Percentiles rank a stretch among this genome's conserved stretches.
Evolutionary conservation across 2,888 invertebrate species (phyloP).

Genomic region (Cylindroiulus punctatus): DNA sequence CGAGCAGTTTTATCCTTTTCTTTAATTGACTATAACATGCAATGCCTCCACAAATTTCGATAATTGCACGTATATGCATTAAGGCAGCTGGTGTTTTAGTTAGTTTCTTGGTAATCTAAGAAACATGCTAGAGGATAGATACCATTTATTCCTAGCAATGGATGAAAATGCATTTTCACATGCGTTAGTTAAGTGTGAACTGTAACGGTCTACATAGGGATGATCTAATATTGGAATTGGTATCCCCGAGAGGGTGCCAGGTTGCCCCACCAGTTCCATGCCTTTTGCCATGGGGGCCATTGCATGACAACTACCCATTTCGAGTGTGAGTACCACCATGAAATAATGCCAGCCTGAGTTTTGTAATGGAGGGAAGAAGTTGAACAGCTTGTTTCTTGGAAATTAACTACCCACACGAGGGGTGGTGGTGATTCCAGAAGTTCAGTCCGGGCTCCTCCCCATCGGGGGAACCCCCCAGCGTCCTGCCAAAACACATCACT

Average conservation of each 20-base stretch:
- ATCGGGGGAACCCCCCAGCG: constrained; percentile 10
- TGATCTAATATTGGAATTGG: neutral
- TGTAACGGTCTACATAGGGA: neutral
- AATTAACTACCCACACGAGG: neutral
- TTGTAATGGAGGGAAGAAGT: constrained; percentile 20
- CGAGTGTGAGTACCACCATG: constrained; percentile 2
- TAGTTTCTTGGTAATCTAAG: no score
- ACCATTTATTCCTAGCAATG: no score
- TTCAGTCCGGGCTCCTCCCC: neutral
- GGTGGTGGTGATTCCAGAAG: constrained; percentile 17
- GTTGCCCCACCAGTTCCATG: neutral
- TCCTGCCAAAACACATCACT: constrained; percentile 23
- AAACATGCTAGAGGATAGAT: no score
- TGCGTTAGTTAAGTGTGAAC: no score
- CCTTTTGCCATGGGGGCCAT: neutral
- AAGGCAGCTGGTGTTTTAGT: no score
- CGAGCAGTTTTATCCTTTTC: no score
- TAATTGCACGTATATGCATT: no score
- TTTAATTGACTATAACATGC: no score
- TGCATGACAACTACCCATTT: neutral
- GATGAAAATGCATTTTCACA: no score
- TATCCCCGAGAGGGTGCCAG: constrained; percentile 28
- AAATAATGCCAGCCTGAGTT: constrained; percentile 37
- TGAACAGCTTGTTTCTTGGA: neutral
- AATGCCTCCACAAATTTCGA: no score